Conservation (phyloP, 2,113 vertebrate species). For the Phyllostomus discolor region DNA sequence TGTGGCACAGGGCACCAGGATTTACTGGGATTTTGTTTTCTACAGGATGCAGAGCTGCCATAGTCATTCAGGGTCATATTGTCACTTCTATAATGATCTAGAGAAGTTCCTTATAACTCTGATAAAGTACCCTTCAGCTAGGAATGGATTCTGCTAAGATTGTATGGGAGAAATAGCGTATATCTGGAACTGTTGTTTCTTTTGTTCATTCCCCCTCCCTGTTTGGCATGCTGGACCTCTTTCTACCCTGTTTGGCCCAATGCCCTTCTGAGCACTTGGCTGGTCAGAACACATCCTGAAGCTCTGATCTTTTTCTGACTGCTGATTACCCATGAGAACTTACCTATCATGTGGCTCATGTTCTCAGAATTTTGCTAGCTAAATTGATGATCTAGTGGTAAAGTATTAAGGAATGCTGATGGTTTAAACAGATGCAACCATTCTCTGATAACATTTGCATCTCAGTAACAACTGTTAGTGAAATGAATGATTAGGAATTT, state of each 20-base stretch:
- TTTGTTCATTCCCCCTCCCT: neutral
- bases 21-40: constrained; percentile 16
- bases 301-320: neutral
- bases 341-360: neutral
- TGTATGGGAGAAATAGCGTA: neutral
- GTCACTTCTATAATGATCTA: neutral
- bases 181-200: neutral
- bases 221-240: neutral
- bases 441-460: neutral
- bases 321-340: neutral
- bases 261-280: neutral
- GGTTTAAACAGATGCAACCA: neutral
- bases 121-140: neutral
- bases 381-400: neutral
- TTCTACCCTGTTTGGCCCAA: neutral
- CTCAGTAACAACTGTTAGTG: neutral
- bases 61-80: neutral
- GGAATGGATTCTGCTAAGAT: neutral
- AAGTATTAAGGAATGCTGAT: neutral
- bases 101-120: neutral
- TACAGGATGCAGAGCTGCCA: neutral
- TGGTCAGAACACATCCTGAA: neutral
- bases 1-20: neutral
- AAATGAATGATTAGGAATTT: neutral
- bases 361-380: neutral